phyloP scores from a whole-genome alignment of 2,888 invertebrate genomes.

The Galerucella nymphaeae region DNA sequence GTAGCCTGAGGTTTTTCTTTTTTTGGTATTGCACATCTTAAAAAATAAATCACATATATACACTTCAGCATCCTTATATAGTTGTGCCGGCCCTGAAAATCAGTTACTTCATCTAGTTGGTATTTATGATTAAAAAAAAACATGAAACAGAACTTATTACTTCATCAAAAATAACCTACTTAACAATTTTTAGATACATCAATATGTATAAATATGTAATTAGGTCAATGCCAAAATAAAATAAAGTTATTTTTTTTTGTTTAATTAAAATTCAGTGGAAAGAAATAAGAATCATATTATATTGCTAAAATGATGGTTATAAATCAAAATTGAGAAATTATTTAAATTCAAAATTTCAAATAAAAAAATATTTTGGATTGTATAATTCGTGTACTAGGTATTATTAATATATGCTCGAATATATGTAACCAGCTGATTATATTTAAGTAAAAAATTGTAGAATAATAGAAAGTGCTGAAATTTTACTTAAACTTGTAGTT shows the following conservation, averaged over 20 bases:
- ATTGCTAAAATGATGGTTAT: neutral
- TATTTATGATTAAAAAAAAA: conserved; percentile 10
- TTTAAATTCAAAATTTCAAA: neutral
- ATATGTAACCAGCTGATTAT: no score
- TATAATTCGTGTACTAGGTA: no score
- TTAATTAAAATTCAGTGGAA: neutral
- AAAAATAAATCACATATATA: no score
- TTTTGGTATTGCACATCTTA: no score
- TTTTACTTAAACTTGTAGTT: no score
- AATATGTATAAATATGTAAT: conserved; percentile 18
- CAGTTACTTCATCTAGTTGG: conserved; percentile 12
- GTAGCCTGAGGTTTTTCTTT: no score
- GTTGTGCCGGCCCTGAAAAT: neutral
- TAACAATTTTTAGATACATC: conserved; percentile 14
- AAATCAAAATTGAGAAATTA: neutral
- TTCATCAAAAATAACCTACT: conserved; percentile 18
- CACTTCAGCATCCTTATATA: neutral
- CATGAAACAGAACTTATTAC: conserved; percentile 12
- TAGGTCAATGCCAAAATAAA: conserved; percentile 14
- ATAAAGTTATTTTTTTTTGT: conserved; percentile 2
- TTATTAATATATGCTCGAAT: no score
- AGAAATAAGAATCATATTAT: neutral
- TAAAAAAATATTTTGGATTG: neutral
- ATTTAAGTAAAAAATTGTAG: no score
- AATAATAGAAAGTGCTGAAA: no score